phyloP scores from a whole-genome alignment of 2,888 invertebrate species.

The Papilio demoleus region DNA sequence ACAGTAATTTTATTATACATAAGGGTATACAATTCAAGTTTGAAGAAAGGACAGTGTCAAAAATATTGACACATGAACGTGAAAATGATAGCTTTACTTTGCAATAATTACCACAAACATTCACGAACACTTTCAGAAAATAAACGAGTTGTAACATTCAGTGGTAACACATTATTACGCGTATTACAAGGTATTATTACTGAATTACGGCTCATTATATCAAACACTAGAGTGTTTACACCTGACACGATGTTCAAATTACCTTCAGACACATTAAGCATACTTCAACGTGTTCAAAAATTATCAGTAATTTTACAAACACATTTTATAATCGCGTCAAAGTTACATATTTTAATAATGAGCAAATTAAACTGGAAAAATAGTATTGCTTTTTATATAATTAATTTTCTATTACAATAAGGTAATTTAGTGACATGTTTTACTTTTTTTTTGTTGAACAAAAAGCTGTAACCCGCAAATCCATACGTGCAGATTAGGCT shows the following conservation, averaged over 20 bases:
- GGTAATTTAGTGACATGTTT: too few species aligned
- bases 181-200: slow-evolving; percentile 46
- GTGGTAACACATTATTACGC: slow-evolving; percentile 43
- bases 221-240: slow-evolving; percentile 42
- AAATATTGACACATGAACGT: slow-evolving; percentile 23
- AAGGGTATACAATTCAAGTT: background rate
- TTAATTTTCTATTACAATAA: too few species aligned
- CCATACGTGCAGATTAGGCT: too few species aligned
- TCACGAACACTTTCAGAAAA: slow-evolving; percentile 50
- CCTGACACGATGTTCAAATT: slow-evolving; percentile 51
- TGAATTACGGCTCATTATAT: slow-evolving; percentile 39
- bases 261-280: slow-evolving; percentile 43
- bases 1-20: background rate
- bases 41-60: background rate
- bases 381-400: too few species aligned
- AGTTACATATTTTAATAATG: too few species aligned
- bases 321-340: background rate
- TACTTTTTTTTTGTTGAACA: too few species aligned
- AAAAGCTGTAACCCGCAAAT: too few species aligned
- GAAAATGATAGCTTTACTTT: background rate
- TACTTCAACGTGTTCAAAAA: background rate
- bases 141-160: slow-evolving; percentile 36
- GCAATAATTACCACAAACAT: slow-evolving; percentile 43
- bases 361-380: too few species aligned
- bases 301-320: background rate